Evolutionary conservation across 1,140 invertebrate species (phyloP).

Genomic region (Aphelenchoides avenae): DNA sequence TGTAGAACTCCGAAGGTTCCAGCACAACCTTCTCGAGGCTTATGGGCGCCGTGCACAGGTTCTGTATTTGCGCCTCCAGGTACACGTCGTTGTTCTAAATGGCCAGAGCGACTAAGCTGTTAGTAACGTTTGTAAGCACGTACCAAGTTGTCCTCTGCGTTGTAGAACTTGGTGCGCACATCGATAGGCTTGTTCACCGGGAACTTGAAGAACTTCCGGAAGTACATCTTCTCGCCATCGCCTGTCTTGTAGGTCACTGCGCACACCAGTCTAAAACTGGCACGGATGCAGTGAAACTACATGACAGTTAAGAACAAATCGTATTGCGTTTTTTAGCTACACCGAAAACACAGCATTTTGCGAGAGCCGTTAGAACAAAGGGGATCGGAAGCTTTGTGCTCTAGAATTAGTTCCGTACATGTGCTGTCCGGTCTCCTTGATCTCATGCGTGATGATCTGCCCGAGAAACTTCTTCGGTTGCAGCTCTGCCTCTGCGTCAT

Average conservation of each 20-base stretch:
- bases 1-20: slow-evolving; percentile 83
- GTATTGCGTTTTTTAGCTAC: neutral
- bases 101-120: slow-evolving; percentile 14
- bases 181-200: slow-evolving; percentile 94
- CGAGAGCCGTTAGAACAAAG: too few relatives aligned
- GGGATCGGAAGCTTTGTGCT: slow-evolving; percentile 18
- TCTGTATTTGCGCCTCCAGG: slow-evolving; percentile 91
- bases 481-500: slow-evolving; percentile 67
- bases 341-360: too few relatives aligned
- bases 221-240: slow-evolving; percentile 60
- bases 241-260: slow-evolving; percentile 81
- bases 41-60: slow-evolving; percentile 81
- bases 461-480: slow-evolving; percentile 80
- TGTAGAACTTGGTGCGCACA: slow-evolving; percentile 97
- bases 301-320: neutral
- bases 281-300: neutral
- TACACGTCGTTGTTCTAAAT: slow-evolving; percentile 85
- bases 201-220: slow-evolving; percentile 96
- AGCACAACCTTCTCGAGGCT: slow-evolving; percentile 83
- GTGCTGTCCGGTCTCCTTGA: slow-evolving; percentile 93
- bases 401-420: slow-evolving; percentile 67
- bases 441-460: slow-evolving; percentile 92
- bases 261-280: slow-evolving; percentile 77
- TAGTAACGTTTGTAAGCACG: slow-evolving; percentile 24
- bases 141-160: slow-evolving; percentile 69